Base-by-base conservation (phyloP, 2,113 vertebrate species). In the Grallaria varia region DNA sequence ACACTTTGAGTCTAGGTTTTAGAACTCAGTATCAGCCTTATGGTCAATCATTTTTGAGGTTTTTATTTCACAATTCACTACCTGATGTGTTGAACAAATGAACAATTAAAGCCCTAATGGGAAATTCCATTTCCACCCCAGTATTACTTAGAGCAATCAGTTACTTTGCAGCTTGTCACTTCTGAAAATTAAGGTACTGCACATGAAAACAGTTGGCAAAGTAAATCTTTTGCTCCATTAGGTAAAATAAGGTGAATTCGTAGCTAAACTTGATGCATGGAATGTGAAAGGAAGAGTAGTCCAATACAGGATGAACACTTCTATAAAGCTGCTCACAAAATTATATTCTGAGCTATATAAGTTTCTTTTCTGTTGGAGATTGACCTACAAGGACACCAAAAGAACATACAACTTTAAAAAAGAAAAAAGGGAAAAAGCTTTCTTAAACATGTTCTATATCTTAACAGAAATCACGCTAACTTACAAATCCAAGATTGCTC, bases 61-160 rank as follows among this genome's bases (percentile, higher is more conserved):
- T 92, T 93, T 80, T 92, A 66, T 92, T 93, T 93, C 6, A 12
- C 53, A 88, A 25, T 88, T 90, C 72, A 37, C 66, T 76, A 83
- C n/a, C 20, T 91, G 88, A 60, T 79, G 15, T 83, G 69, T 90
- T 90, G 94, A 88, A 85, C 49, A 92, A 94, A 92, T 53, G n/a
- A 95, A 87, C 44, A 85, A 87, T 82, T 93, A 72, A 83, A 83
- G 45, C 66, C 64, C 28, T 88, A 88, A 86, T 14, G 58, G 75
- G 66, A 92, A 94, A 90, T 58, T 80, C 25, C 58, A 69, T 87
- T 94, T 90, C 75, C 2, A 3, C 68, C n/a, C 9, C 44, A 71
- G 28, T 84, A 42, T 76, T 73, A 87, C 52, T 68, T 91, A 60
- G 53, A 95, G 24, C 55, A 88, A 35, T 84, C 47, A 8, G 30